These are phyloP conservation scores for Odontocerum albicorne DNA, from an alignment of 2,888 invertebrate genomes.

Conservation along the genomic window DNA sequence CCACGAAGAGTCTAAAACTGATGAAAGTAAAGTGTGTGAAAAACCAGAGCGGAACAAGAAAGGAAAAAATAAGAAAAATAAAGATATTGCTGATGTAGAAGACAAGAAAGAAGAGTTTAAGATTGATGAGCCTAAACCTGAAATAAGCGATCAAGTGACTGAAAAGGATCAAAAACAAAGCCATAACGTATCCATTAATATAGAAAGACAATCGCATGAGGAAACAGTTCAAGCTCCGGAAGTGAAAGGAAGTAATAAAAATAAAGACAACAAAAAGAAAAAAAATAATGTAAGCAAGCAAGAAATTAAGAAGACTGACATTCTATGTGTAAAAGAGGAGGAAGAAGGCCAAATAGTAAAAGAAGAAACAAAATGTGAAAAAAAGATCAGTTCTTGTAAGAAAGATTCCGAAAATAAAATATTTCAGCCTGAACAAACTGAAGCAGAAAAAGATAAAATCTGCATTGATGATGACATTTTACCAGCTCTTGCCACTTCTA, in stretches of 20 bases:
- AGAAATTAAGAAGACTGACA: neutral
- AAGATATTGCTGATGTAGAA: too few relatives aligned
- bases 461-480: conserved; percentile 27
- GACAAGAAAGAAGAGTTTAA: too few relatives aligned
- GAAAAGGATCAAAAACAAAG: too few relatives aligned
- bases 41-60: too few relatives aligned
- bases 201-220: too few relatives aligned
- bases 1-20: neutral
- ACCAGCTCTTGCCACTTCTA: conserved; percentile 29
- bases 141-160: too few relatives aligned
- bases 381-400: too few relatives aligned
- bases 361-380: neutral
- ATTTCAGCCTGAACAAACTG: neutral
- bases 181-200: too few relatives aligned
- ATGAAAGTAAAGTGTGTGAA: neutral
- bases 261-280: neutral
- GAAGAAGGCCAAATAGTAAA: neutral
- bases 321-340: too few relatives aligned
- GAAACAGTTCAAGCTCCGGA: neutral
- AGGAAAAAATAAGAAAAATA: too few relatives aligned
- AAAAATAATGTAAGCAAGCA: neutral
- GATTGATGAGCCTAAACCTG: too few relatives aligned
- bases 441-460: neutral
- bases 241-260: conserved; percentile 9
- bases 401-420: neutral